A percentile compares a stretch with the other conserved stretches of the same genome.
Conservation (phyloP, 2,888 invertebrate species). For the Abrostola tripartita region DNA sequence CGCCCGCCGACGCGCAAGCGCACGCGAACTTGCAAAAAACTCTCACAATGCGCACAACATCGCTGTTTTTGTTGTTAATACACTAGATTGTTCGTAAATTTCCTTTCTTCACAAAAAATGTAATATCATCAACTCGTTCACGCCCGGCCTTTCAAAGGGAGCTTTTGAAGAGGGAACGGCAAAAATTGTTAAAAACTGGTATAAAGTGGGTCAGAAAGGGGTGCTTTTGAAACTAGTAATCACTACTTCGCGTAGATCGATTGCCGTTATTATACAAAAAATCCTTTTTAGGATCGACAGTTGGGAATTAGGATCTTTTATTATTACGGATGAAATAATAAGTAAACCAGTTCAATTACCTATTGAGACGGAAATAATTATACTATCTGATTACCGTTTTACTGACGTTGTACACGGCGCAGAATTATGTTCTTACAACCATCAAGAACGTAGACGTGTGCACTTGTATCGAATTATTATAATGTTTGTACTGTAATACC, state of each 20-base stretch:
- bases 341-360: constrained; percentile 63
- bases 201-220: constrained; percentile 89
- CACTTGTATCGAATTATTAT: no score
- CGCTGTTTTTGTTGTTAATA: constrained; percentile 87
- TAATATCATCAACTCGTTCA: constrained; percentile 89
- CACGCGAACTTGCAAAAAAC: constrained; percentile 87
- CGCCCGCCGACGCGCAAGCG: constrained; percentile 87
- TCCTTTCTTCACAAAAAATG: constrained; percentile 84
- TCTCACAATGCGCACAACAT: constrained; percentile 82
- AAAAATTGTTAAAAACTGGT: constrained; percentile 86
- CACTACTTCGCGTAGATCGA: constrained; percentile 85
- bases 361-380: constrained; percentile 63
- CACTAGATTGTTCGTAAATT: constrained; percentile 87
- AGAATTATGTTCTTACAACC: not conserved
- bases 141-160: constrained; percentile 87
- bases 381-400: constrained; percentile 57
- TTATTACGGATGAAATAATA: constrained; percentile 74
- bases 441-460: no score
- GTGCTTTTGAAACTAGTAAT: constrained; percentile 88
- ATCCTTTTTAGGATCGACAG: constrained; percentile 77
- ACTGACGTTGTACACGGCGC: not conserved
- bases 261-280: constrained; percentile 86
- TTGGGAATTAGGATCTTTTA: constrained; percentile 79
- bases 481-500: no score
- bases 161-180: constrained; percentile 82